Evolutionary conservation across 2,797 vertebrate species (phyloP).

Genomic region (Tokudaia muenninki): DNA sequence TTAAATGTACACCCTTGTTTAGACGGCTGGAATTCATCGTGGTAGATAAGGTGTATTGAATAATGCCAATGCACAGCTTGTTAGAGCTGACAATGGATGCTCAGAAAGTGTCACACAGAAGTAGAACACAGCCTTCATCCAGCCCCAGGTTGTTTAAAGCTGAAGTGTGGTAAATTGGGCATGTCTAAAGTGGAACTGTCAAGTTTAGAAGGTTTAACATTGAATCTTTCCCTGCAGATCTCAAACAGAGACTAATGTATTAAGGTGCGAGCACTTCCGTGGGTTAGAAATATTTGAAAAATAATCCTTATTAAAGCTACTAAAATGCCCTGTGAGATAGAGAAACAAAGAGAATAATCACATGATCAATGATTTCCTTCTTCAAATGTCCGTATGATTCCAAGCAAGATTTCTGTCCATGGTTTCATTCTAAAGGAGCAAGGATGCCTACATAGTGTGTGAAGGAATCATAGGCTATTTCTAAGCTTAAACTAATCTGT

Average conservation of each 20-base stretch:
- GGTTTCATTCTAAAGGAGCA: neutral
- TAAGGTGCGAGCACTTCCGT: neutral
- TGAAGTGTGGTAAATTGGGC: slow-evolving; percentile 65
- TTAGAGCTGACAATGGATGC: slow-evolving; percentile 70
- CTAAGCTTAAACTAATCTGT: neutral
- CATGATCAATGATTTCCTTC: slow-evolving; percentile 40
- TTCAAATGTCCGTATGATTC: neutral
- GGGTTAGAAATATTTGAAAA: slow-evolving; percentile 59
- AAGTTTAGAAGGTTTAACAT: slow-evolving; percentile 57
- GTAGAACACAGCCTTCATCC: slow-evolving; percentile 58
- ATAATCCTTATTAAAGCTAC: slow-evolving; percentile 26
- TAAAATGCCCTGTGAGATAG: slow-evolving; percentile 50
- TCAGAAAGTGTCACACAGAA: slow-evolving; percentile 63
- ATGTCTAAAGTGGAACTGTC: slow-evolving; percentile 73
- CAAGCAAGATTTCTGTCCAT: neutral
- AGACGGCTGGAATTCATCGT: slow-evolving; percentile 44
- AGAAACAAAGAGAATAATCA: slow-evolving; percentile 33
- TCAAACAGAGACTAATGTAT: slow-evolving; percentile 47
- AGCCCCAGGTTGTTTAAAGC: slow-evolving; percentile 46
- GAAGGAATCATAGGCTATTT: neutral
- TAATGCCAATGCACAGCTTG: slow-evolving; percentile 64
- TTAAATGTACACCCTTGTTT: slow-evolving; percentile 64
- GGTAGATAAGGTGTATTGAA: slow-evolving; percentile 56
- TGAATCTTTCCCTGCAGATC: slow-evolving; percentile 49
- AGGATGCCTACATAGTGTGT: neutral